Conservation (phyloP, 2,888 invertebrate species). For the Lathronympha strigana region DNA sequence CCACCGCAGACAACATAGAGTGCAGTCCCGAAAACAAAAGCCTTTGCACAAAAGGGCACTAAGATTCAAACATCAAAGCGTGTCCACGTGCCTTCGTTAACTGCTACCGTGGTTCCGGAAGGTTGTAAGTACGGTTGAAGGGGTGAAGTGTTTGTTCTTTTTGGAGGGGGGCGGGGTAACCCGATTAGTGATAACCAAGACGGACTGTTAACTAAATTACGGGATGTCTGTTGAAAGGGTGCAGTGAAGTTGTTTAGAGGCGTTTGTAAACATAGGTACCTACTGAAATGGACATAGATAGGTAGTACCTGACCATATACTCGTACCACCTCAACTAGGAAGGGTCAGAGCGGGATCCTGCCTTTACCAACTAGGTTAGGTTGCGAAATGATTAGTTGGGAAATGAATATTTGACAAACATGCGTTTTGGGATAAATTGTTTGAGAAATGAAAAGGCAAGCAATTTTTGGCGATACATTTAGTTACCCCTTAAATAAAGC, state of each 20-base stretch:
- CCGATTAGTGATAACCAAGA: slow-evolving; percentile 30
- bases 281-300: too few relatives aligned
- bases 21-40: slow-evolving; percentile 31
- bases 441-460: too few relatives aligned
- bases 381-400: too few relatives aligned
- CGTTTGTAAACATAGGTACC: neutral
- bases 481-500: too few relatives aligned
- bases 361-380: too few relatives aligned
- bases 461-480: too few relatives aligned
- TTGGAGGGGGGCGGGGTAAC: neutral
- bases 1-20: slow-evolving; percentile 33
- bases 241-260: slow-evolving; percentile 2
- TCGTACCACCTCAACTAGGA: too few relatives aligned
- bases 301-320: too few relatives aligned
- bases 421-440: too few relatives aligned
- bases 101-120: neutral
- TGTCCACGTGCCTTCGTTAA: slow-evolving; percentile 29
- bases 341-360: too few relatives aligned
- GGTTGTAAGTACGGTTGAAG: neutral
- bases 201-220: neutral
- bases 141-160: neutral
- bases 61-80: slow-evolving; percentile 30
- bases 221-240: neutral
- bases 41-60: slow-evolving; percentile 29
- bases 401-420: too few relatives aligned